These are phyloP conservation scores for Rutilus rutilus DNA, from an alignment of 2,113 vertebrate genomes.

Conservation along the genomic window DNA sequence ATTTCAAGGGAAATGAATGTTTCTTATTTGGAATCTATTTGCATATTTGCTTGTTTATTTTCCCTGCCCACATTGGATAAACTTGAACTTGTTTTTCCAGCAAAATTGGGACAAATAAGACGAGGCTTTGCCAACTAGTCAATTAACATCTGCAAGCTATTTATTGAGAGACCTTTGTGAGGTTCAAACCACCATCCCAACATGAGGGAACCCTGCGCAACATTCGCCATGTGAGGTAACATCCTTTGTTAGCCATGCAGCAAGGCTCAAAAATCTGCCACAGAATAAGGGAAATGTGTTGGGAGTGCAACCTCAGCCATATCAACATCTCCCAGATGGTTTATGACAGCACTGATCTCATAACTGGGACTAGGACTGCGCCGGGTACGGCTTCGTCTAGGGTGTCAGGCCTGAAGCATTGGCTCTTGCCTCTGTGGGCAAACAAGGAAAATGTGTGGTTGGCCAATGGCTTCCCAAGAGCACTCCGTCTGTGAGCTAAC, in stretches of 20 bases:
- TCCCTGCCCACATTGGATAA: slow-evolving; percentile 54
- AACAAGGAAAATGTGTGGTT: slow-evolving; percentile 31
- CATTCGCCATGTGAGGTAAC: slow-evolving; percentile 74
- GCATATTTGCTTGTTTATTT: slow-evolving; percentile 60
- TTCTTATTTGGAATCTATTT: slow-evolving; percentile 53
- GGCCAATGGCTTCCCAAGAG: slow-evolving; percentile 36
- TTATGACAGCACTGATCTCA: slow-evolving; percentile 23
- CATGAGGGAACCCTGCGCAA: slow-evolving; percentile 73
- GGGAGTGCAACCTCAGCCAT: neutral
- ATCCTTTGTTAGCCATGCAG: slow-evolving; percentile 67
- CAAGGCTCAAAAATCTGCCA: slow-evolving; percentile 6
- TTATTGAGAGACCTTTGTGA: slow-evolving; percentile 66
- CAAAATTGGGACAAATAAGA: slow-evolving; percentile 49
- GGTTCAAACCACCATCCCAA: slow-evolving; percentile 71
- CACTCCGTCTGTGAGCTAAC: slow-evolving; percentile 12
- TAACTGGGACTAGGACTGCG: slow-evolving; percentile 15
- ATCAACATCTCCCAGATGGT: neutral
- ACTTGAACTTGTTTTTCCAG: slow-evolving; percentile 50
- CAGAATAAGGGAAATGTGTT: neutral
- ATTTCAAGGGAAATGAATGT: slow-evolving; percentile 41
- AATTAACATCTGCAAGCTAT: slow-evolving; percentile 74
- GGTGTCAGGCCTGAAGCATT: slow-evolving; percentile 34
- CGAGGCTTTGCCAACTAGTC: slow-evolving; percentile 34
- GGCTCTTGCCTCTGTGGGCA: slow-evolving; percentile 29
- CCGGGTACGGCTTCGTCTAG: slow-evolving; percentile 29